These are phyloP conservation scores for Nomada fucata DNA, from an alignment of 2,888 invertebrate species.

Conservation along the genomic window DNA sequence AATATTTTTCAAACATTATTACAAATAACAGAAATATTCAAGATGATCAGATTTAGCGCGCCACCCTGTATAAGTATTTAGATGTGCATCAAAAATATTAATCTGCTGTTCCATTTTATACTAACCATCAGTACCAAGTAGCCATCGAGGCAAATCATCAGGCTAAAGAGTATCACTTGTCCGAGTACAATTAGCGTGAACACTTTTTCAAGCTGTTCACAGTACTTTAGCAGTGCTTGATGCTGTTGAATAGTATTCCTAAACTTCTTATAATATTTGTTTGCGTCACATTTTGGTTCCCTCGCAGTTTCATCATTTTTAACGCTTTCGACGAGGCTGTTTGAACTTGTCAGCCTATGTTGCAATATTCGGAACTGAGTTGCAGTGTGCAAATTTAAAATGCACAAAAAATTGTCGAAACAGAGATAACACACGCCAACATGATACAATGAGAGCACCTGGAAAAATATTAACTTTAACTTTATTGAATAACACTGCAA, in stretches of 20 bases:
- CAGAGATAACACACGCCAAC: background rate
- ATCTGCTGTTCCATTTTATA: background rate
- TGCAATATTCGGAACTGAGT: constrained; percentile 73
- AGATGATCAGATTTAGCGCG: no score
- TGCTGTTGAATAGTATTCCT: constrained; percentile 57
- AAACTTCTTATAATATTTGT: constrained; percentile 30
- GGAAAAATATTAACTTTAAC: background rate
- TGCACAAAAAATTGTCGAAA: constrained; percentile 52
- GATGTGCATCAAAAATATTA: no score
- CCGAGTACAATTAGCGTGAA: constrained; percentile 57
- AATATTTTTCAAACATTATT: no score
- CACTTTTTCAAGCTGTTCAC: constrained; percentile 55
- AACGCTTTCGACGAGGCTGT: background rate
- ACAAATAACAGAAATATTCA: no score
- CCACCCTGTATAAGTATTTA: no score
- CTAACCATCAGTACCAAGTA: constrained; percentile 57
- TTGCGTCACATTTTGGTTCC: background rate
- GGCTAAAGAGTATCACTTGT: constrained; percentile 61
- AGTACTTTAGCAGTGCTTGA: constrained; percentile 59
- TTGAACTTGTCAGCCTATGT: constrained; percentile 37
- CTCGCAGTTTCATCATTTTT: background rate
- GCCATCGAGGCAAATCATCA: constrained; percentile 48
- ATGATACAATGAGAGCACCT: background rate
- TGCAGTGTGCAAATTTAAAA: constrained; percentile 59
- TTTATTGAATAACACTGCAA: no score